Evolutionary conservation across 2,888 invertebrate genomes (phyloP).

Genomic region (Julus scanicus): DNA sequence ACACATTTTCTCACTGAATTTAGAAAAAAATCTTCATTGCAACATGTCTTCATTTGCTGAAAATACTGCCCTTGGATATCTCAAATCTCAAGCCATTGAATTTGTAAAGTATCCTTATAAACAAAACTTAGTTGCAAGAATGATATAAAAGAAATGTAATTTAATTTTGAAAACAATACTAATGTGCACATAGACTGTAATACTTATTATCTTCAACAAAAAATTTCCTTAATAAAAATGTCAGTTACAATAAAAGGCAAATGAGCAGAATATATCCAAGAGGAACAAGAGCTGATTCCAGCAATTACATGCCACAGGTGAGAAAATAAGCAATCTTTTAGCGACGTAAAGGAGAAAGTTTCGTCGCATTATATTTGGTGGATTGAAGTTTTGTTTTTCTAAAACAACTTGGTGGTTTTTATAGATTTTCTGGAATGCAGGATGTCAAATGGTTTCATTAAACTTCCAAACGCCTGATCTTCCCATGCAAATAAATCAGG

Average conservation of each 20-base stretch:
- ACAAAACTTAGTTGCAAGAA: neutral
- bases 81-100: conserved; percentile 96
- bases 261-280: conserved; percentile 99
- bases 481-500: conserved; percentile 99
- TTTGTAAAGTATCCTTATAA: conserved; percentile 83
- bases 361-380: neutral
- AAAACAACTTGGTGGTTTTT: conserved; percentile 57
- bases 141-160: neutral
- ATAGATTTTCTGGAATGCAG: conserved; percentile 99
- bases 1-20: conserved; percentile 59
- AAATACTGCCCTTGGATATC: conserved; percentile 93
- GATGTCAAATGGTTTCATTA: conserved; percentile 97
- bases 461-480: conserved; percentile 99
- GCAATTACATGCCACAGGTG: conserved; percentile 99
- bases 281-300: conserved; percentile 98
- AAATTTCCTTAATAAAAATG: neutral
- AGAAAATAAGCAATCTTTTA: conserved; percentile 51
- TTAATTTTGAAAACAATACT: neutral
- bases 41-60: conserved; percentile 99
- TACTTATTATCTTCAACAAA: neutral
- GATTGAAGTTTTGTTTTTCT: conserved; percentile 14
- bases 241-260: conserved; percentile 94
- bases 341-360: neutral
- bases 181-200: neutral
- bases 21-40: conserved; percentile 94